Base-by-base conservation (phyloP, 2,797 vertebrate species). In the Epinephelus coioides region DNA sequence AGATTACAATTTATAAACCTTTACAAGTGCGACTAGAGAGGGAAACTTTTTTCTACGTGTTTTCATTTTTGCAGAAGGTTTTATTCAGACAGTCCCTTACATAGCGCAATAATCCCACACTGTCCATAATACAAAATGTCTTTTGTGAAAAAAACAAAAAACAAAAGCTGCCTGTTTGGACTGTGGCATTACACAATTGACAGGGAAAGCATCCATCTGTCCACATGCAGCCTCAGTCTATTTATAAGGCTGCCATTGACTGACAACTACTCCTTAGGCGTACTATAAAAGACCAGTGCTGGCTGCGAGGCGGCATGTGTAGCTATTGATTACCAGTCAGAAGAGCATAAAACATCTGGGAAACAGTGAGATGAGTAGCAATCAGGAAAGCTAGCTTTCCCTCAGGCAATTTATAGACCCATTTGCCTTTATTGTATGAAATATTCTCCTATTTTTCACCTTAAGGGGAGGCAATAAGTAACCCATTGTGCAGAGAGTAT, bases 241-340 rank as follows among this genome's bases (percentile, higher is more conserved):
- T 92, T 91, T 90, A 84, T 90, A 90, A 90, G 86, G 70, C 82
- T 75, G 83, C 89, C 91, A 88, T 69, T 91, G 90, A 90, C 89
- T 92, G 91, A 91, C 89, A 89, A 86, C 86, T 77, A 63, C 86
- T 93, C 87, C 88, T 91, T 79, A 73, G 91, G 90, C 92, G 19
- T 76, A 69, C 75, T 73, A 78, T 88, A 60, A 87, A 92, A 91
- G 91, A 79, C 79, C 87, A 75, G 73, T 15, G 77, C 86, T 78
- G 69, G 84, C 87, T 77, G 86, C 85, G 83, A 87, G 88, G 87
- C 88, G 91, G 91, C 93, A 92, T 94, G 89, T 93, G 89, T 91
- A 89, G 89, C 86, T 96, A 96, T 96, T 95, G 95, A 96, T 96
- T 95, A 94, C 83, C 88, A 90, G 94, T 95, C 94, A 94, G 93